Evolutionary conservation across 1,140 invertebrate genomes (phyloP), one percentile per base, ranked within the genome.

Genomic region (Bombus terrestris): DNA sequence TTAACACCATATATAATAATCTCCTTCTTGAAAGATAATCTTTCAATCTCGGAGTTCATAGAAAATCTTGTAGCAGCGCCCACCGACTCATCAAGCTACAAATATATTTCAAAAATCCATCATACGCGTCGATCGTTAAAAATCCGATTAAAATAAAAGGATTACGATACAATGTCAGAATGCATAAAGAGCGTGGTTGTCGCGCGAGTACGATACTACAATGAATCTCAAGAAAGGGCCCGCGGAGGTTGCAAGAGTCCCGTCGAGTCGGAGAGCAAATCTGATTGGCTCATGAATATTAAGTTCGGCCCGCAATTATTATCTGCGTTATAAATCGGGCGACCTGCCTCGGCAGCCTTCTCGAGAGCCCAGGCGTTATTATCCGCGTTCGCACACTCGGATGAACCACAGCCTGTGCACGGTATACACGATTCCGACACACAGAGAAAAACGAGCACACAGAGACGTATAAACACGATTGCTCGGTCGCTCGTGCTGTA

Each of bases 271-370:
- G 92, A 93, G 93, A 91, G 94, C 94, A 94, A 95, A 95, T 95
- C 94, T 95, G 94, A 95, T 95, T 95, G 94, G 94, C 94, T 95
- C 95, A 95, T 95, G 95, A 95, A 95, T 95, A 95, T 95, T 95
- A 95, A 95, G 95, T 95, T 95, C 93, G 93, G 93, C 92, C 94
- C 91, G 94, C 95, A 95, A 95, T 95, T 95, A 95, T 95, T 94
- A 95, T 95, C 95, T 94, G 94, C 93, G 94, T 95, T 95, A 95
- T 95, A 95, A 95, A 95, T 95, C 95, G 94, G 93, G 93, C 92
- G 92, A 94, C 93, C 92, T 93, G 93, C 91, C 92, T 93, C 92
- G 92, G 88, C 92, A 92, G 90, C 92, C 91, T 93, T 90, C 90
- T 88, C 90, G 84, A 85, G 88, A 62, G 59, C 28, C 89, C 89